These are phyloP conservation scores for Sebastes reedi DNA, from an alignment of 2,797 vertebrate genomes.

Conservation along the genomic window DNA sequence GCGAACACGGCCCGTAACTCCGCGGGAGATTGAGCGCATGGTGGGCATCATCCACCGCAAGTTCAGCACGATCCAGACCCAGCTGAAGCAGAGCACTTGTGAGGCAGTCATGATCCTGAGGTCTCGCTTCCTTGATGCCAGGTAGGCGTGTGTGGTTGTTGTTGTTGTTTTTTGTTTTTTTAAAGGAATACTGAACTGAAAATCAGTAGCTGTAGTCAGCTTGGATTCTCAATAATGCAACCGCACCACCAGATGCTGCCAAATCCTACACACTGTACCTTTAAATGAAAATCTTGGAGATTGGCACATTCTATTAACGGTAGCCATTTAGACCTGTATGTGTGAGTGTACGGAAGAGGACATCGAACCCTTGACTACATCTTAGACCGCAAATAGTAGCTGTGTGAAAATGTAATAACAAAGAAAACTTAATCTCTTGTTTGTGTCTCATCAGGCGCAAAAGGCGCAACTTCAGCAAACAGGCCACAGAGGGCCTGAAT, in stretches of 20 bases:
- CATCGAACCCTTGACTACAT: not conserved
- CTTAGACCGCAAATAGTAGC: not conserved
- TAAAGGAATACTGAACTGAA: not conserved
- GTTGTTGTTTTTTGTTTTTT: not conserved
- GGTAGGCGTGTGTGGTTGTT: constrained; percentile 67
- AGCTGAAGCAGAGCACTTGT: constrained; percentile 95
- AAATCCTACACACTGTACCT: too few species aligned
- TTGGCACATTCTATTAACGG: not conserved
- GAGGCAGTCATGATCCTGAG: constrained; percentile 95
- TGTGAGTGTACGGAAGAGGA: not conserved
- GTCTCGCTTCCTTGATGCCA: constrained; percentile 92
- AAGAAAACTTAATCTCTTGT: not conserved
- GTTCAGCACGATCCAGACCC: constrained; percentile 95
- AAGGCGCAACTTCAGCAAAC: constrained; percentile 99
- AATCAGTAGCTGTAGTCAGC: not conserved
- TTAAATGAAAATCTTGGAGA: too few species aligned
- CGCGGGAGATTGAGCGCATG: constrained; percentile 95
- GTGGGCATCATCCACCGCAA: constrained; percentile 94
- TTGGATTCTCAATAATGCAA: not conserved
- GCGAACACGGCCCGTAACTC: constrained; percentile 90
- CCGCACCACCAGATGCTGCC: not conserved
- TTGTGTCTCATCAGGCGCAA: constrained; percentile 86
- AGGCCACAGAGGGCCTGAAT: constrained; percentile 99
- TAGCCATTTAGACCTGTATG: not conserved
- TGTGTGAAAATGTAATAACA: not conserved